Base-by-base conservation (phyloP, 2,113 vertebrate species). In the Megaceryle torquata region DNA sequence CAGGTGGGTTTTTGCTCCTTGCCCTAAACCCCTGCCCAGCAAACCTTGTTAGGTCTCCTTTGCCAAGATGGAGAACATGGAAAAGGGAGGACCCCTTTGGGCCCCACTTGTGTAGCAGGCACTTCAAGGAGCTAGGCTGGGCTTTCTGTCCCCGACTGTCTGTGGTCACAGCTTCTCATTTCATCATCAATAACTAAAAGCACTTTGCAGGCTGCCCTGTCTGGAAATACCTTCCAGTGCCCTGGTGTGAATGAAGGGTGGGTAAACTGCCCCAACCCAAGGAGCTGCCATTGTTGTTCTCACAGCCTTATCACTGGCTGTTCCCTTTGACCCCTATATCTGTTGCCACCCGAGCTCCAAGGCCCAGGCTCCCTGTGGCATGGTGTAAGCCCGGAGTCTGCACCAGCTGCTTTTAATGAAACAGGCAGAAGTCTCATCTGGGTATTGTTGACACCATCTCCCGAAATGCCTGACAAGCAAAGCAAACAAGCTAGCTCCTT, bases 301-400 rank as follows among this genome's bases (percentile, higher is more conserved):
- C 17, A 20, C 15, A 39, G 35, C 35, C 72, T 44, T 3, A 3
- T 20, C 20, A 0, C 50, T 29, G 51, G 17, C 15, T 68, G 31
- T 19, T 15, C 39, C 56, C 22, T 94, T 31, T 33, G 59, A 2
- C 39, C 44, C n/a, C 44, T 9, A 0, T 61, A 4, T 46, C 15
- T 22, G 13, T 5, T 53, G 44, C 13, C 15, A 64, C 21, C 26
- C 8, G n/a, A n/a, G 35, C 33, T 71, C 16, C 1, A 1, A 28
- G 41, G 31, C 20, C 15, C 20, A 16, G 14, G 37, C 14, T 82
- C 25, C 11, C 10, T 0, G 0, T 4, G 44, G 20, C n/a, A 26
- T 0, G 2, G 19, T 0, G 1, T 10, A 16, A 86, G 29, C 31
- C 31, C 1, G 0, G 4, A 18, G 3, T 24, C n/a, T 54, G 24